Evolutionary conservation across 2,888 invertebrate species (phyloP).

Genomic region (Clunio marinus): DNA sequence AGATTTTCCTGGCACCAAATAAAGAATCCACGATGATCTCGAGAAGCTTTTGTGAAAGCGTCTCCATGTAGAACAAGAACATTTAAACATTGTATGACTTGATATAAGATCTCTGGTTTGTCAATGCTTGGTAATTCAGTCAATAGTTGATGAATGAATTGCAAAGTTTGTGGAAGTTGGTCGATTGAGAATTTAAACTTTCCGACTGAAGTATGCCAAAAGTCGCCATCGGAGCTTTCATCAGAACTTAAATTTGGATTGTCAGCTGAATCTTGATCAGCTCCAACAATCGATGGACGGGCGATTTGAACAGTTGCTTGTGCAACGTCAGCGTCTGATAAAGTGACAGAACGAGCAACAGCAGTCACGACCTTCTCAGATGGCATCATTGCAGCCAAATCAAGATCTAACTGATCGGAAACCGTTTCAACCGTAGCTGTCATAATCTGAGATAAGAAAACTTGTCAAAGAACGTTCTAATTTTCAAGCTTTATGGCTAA

Average conservation of each 20-base stretch:
- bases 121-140: slow-evolving; percentile 76
- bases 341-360: slow-evolving; percentile 78
- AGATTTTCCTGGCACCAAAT: slow-evolving; percentile 96
- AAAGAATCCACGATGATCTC: slow-evolving; percentile 86
- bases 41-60: slow-evolving; percentile 78
- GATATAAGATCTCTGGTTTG: slow-evolving; percentile 81
- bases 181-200: slow-evolving; percentile 88
- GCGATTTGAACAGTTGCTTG: slow-evolving; percentile 69
- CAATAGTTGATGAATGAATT: slow-evolving; percentile 86
- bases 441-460: slow-evolving; percentile 53
- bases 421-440: slow-evolving; percentile 94
- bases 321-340: slow-evolving; percentile 86
- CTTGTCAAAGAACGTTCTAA: not conserved
- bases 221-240: slow-evolving; percentile 65
- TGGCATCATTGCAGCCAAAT: slow-evolving; percentile 81
- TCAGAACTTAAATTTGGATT: slow-evolving; percentile 68
- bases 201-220: slow-evolving; percentile 91
- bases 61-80: slow-evolving; percentile 90
- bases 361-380: slow-evolving; percentile 70
- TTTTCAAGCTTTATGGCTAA: not conserved
- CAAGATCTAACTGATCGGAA: slow-evolving; percentile 85
- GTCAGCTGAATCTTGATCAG: slow-evolving; percentile 49
- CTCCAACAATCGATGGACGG: slow-evolving; percentile 70
- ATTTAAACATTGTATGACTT: slow-evolving; percentile 86
- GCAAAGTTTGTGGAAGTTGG: slow-evolving; percentile 84